Evolutionary conservation across 2,113 vertebrate species (phyloP), one percentile per base, ranked within the genome.

Genomic region (Eubucco bourcierii): DNA sequence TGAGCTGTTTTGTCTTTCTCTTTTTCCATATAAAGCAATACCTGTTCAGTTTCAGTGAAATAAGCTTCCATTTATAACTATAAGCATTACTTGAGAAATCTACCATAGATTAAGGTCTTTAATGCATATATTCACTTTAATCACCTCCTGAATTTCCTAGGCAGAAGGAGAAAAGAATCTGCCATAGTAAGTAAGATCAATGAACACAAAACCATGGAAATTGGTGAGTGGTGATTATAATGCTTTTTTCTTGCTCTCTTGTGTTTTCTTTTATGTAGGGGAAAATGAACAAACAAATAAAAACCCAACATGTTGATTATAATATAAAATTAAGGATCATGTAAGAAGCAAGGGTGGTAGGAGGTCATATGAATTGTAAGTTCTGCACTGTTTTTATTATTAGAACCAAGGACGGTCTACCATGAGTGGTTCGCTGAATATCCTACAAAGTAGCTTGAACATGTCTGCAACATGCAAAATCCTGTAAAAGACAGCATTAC

Each of bases 41-140:
- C 1, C 18, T n/a, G 12, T 41, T 86, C 63, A 76, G n/a, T 74
- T 88, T 80, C 39, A 68, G 7, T 37, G 10, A 93, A 75, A 71
- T 29, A 90, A 79, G 10, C 29, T 88, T 91, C 61, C 41, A 29
- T 50, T 56, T 81, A 84, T 84, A 93, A 81, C 18, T 10, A 0
- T 31, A 95, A 56, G 59, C 37, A 90, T 86, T 90, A 94, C 11
- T n/a, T 70, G 15, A 82, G 29, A 95, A 81, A 91, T 6, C 56
- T 67, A 39, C 25, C 27, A 37, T 0, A 55, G 88, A 81, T 84
- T 73, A 79, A 10, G 71, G 41, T 53, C 34, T 80, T 94, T 66
- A 70, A 29, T 89, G 60, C 3, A 72, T 39, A n/a, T 56, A 63
- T 4, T 46, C 29, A 84, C 28, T 72, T 53, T 67, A 93, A 85